Evolutionary conservation across 1,140 invertebrate genomes (phyloP).

Genomic region (Apis mellifera): Amel_HAv3.1 CM009943.2:2686501-2687000

Average conservation of each 20-base stretch:
- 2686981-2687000: slow-evolving; percentile 76
- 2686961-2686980: slow-evolving; percentile 68
- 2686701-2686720: slow-evolving; percentile 79
- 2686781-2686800: slow-evolving; percentile 77
- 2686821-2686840: neutral
- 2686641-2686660: slow-evolving; percentile 28
- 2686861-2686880: too few species aligned
- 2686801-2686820: neutral
- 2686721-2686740: slow-evolving; percentile 81
- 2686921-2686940: neutral
- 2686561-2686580: slow-evolving; percentile 20
- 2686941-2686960: neutral
- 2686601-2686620: neutral
- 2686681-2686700: slow-evolving; percentile 77
- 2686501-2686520: slow-evolving; percentile 48
- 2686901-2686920: fast-evolving
- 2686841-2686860: neutral
- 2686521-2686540: slow-evolving; percentile 22
- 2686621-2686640: slow-evolving; percentile 5
- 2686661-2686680: slow-evolving; percentile 57
- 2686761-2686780: slow-evolving; percentile 82
- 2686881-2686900: too few species aligned
- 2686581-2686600: slow-evolving; percentile 8
- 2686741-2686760: slow-evolving; percentile 81
- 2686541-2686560: slow-evolving; percentile 29